These are phyloP conservation scores for Oncorhynchus masou DNA, from an alignment of 2,113 vertebrate species.

Conservation along the genomic window DNA sequence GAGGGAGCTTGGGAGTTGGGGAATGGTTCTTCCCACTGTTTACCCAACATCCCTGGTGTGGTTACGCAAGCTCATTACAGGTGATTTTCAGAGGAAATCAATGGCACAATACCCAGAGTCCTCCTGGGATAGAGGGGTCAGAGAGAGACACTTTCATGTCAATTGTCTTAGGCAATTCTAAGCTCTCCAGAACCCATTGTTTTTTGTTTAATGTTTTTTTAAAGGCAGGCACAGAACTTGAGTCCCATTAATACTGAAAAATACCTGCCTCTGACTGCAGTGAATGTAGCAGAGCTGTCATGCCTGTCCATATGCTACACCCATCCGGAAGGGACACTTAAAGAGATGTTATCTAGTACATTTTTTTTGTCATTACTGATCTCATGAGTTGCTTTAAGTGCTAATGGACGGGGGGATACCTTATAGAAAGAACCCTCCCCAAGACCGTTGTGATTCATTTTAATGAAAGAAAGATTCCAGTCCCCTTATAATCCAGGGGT, in stretches of 20 bases:
- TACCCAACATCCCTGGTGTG: constrained; percentile 5
- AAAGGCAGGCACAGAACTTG: constrained; percentile 35
- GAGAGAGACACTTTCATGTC: constrained; percentile 38
- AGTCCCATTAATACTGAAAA: constrained; percentile 32
- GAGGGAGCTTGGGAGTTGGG: constrained; percentile 5
- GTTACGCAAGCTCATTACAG: constrained; percentile 29
- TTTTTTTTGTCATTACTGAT: no score
- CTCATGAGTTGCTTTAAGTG: no score
- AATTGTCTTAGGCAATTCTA: constrained; percentile 6
- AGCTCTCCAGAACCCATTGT: constrained; percentile 22
- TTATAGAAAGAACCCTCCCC: no score
- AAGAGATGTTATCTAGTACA: no score
- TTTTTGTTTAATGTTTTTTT: constrained; percentile 40
- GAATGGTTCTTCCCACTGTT: constrained; percentile 15
- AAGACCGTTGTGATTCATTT: background rate
- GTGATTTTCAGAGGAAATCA: constrained; percentile 54
- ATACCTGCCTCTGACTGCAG: constrained; percentile 26
- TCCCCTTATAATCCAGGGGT: no score
- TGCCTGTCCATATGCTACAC: constrained; percentile 2
- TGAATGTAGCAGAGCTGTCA: constrained; percentile 38
- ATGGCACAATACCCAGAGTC: constrained; percentile 30
- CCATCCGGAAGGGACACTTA: no score
- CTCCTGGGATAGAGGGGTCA: constrained; percentile 25
- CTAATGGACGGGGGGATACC: no score
- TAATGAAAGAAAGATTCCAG: background rate